These are phyloP conservation scores for Erebia epiphron DNA, from an alignment of 2,888 invertebrate genomes.

Conservation along the genomic window DNA sequence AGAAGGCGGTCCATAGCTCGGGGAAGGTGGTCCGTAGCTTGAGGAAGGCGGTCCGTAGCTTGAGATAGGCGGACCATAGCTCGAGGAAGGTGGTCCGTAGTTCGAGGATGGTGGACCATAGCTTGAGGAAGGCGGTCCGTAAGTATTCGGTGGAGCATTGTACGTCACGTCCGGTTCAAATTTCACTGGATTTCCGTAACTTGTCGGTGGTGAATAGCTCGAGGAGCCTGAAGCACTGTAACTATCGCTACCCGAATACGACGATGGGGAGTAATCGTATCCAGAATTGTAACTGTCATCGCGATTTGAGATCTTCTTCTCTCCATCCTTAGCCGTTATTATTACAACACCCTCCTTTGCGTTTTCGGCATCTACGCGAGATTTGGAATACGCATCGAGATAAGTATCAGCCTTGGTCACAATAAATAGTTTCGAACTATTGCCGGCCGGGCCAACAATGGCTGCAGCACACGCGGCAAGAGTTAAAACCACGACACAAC, in stretches of 20 bases:
- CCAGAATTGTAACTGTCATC: conserved; percentile 72
- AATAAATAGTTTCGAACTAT: conserved; percentile 56
- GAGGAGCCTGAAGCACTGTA: conserved; percentile 60
- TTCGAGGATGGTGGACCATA: conserved; percentile 43
- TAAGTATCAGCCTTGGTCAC: conserved; percentile 83
- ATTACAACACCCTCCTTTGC: conserved; percentile 73
- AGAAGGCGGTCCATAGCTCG: conserved; percentile 62
- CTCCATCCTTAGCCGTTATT: conserved; percentile 75
- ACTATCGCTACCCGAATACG: conserved; percentile 62
- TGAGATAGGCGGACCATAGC: conserved; percentile 65
- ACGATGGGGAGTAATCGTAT: conserved; percentile 71
- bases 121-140: conserved; percentile 55
- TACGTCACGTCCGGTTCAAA: conserved; percentile 63
- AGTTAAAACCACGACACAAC: conserved; percentile 55
- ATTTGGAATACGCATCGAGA: conserved; percentile 85
- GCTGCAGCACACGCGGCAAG: conserved; percentile 62
- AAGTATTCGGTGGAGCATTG: conserved; percentile 63
- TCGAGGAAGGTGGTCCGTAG: conserved; percentile 71
- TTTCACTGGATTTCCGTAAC: conserved; percentile 59
- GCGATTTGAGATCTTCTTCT: conserved; percentile 73
- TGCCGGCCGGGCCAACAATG: conserved; percentile 66
- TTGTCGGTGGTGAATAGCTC: conserved; percentile 61
- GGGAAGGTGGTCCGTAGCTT: conserved; percentile 71
- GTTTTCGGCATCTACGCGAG: conserved; percentile 74
- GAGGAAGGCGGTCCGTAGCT: conserved; percentile 64